Evolutionary conservation across 2,888 invertebrate genomes (phyloP).

Genomic region (Ischnus inquisitorius): DNA sequence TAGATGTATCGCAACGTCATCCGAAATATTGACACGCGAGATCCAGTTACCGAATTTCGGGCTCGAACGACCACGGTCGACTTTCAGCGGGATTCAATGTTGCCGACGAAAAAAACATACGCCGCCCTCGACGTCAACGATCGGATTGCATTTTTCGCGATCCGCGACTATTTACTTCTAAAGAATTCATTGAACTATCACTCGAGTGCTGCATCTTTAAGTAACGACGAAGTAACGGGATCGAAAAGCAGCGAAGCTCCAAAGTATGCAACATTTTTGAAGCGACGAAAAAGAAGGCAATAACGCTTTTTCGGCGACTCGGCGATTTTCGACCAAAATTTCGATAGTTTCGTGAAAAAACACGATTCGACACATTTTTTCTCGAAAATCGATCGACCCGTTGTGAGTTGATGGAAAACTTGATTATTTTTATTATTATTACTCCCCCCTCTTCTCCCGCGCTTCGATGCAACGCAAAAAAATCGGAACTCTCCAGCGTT

Average conservation of each 20-base stretch:
- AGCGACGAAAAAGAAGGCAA: too few species aligned
- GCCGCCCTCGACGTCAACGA: neutral
- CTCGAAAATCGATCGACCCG: too few species aligned
- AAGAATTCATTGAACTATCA: neutral
- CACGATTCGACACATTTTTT: too few species aligned
- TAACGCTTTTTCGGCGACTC: too few species aligned
- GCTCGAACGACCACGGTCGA: constrained; percentile 31
- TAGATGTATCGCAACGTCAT: constrained; percentile 49
- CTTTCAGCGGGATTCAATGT: neutral
- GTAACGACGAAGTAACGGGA: neutral
- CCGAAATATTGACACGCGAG: constrained; percentile 63
- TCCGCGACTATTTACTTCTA: neutral
- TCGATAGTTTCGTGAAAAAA: too few species aligned
- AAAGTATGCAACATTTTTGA: too few species aligned
- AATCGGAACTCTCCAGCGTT: too few species aligned
- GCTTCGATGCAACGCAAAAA: too few species aligned
- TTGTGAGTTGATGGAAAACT: too few species aligned
- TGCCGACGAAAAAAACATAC: constrained; percentile 8
- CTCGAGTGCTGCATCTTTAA: neutral
- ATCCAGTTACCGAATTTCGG: constrained; percentile 52
- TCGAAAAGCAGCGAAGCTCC: neutral
- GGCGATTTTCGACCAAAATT: too few species aligned
- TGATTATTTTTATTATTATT: too few species aligned
- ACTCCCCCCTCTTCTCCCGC: too few species aligned
- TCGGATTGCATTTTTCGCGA: constrained; percentile 27